These are phyloP conservation scores for Pleuronectes platessa DNA, from an alignment of 2,113 vertebrate species.

Conservation along the genomic window DNA sequence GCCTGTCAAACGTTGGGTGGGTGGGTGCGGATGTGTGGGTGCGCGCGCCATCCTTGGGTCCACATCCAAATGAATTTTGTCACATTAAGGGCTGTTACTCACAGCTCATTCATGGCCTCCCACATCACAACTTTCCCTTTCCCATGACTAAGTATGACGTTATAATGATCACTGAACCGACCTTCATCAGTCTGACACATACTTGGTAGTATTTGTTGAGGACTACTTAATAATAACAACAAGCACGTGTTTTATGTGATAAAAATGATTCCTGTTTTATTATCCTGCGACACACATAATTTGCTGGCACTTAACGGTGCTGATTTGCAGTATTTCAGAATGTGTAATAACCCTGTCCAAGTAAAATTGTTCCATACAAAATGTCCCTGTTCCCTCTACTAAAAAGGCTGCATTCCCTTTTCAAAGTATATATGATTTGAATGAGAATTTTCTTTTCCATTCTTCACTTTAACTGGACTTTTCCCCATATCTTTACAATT, in stretches of 20 bases:
- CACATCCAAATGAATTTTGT: slow-evolving; percentile 35
- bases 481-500: neutral
- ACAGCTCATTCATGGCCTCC: slow-evolving; percentile 7
- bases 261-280: neutral
- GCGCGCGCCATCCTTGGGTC: neutral
- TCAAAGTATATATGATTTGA: neutral
- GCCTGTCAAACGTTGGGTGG: neutral
- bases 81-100: slow-evolving; percentile 23
- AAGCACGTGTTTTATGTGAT: slow-evolving; percentile 1
- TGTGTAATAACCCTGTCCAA: neutral
- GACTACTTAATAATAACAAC: slow-evolving; percentile 13
- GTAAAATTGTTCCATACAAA: neutral
- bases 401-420: neutral
- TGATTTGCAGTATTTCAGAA: slow-evolving; percentile 5
- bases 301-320: neutral
- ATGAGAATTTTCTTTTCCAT: neutral
- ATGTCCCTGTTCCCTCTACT: neutral
- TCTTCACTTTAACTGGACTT: neutral
- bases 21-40: neutral
- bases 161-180: slow-evolving; percentile 24
- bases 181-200: neutral
- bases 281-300: neutral
- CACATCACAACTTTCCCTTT: neutral
- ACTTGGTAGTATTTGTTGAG: neutral
- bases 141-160: slow-evolving; percentile 18